Evolutionary conservation across 1,140 invertebrate species (phyloP).

Genomic region (Drosophila tropicalis): DNA sequence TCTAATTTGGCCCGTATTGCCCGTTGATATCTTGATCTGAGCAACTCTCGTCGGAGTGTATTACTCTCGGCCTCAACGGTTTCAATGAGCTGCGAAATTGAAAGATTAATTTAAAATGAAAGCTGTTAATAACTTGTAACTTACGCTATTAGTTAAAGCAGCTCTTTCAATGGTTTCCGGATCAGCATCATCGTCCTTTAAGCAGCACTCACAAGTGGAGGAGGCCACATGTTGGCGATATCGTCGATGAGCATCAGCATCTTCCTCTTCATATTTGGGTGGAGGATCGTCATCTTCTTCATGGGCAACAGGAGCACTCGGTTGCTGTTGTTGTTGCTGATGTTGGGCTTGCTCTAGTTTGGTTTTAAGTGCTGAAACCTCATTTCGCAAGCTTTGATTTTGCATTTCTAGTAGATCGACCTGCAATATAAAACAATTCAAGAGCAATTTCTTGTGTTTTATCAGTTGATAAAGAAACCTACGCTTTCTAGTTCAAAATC

Average conservation of each 20-base stretch:
- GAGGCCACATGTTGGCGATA: constrained; percentile 35
- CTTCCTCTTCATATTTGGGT: constrained; percentile 47
- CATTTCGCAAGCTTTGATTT: constrained; percentile 65
- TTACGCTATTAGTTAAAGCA: constrained; percentile 66
- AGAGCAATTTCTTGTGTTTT: not conserved
- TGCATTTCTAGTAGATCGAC: constrained; percentile 76
- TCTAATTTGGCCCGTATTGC: constrained; percentile 51
- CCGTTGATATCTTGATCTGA: constrained; percentile 64
- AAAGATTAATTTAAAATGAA: not conserved
- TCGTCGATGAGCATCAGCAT: not conserved
- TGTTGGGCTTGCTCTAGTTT: not conserved
- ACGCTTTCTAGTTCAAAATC: constrained; percentile 80
- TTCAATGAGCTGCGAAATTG: constrained; percentile 47
- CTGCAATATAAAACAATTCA: constrained; percentile 2
- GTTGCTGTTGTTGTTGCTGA: not conserved
- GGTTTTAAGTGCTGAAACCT: constrained; percentile 51
- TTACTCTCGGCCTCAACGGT: constrained; percentile 67
- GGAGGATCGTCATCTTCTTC: constrained; percentile 51
- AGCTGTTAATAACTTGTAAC: not conserved
- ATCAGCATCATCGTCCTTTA: constrained; percentile 57
- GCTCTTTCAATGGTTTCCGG: constrained; percentile 61
- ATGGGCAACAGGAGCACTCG: not conserved
- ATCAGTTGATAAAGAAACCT: not conserved
- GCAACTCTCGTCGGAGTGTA: constrained; percentile 62
- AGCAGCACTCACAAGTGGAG: constrained; percentile 35